Percentiles rank a stretch among this genome's conserved stretches.
Conservation (phyloP, 1,140 invertebrate species). For the Anastrepha obliqua region DNA sequence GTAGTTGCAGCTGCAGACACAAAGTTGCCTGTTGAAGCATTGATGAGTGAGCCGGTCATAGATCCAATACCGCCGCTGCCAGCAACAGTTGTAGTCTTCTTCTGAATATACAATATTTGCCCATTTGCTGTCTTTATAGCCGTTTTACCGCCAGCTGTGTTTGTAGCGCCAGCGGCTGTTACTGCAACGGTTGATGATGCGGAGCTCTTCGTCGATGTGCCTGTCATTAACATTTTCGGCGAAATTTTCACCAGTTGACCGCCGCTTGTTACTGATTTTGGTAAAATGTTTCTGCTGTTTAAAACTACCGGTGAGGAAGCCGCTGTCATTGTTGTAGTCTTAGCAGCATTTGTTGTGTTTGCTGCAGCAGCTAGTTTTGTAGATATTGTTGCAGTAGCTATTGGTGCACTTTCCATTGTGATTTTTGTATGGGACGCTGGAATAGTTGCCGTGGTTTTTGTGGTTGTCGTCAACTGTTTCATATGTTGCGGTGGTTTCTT, state of each 20-base stretch:
- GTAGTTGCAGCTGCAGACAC: not conserved
- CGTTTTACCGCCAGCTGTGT: constrained; percentile 45
- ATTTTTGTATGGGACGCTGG: constrained; percentile 26
- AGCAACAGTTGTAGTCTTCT: constrained; percentile 4
- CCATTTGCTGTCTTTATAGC: constrained; percentile 57
- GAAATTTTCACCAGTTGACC: constrained; percentile 53
- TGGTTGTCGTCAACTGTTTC: constrained; percentile 4
- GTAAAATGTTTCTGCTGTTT: constrained; percentile 56
- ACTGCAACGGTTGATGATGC: not conserved
- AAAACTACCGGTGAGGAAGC: constrained; percentile 43
- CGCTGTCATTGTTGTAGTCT: constrained; percentile 1
- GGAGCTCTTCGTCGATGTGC: constrained; percentile 7
- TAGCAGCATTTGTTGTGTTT: not conserved
- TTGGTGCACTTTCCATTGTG: constrained; percentile 60
- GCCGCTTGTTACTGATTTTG: constrained; percentile 33
- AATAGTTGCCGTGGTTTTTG: constrained; percentile 51
- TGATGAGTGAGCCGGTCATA: not conserved
- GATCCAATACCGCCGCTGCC: constrained; percentile 40
- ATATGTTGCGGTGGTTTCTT: constrained; percentile 61
- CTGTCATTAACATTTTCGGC: constrained; percentile 38
- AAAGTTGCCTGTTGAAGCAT: not conserved
- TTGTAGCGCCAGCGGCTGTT: not conserved
- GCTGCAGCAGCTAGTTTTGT: not conserved
- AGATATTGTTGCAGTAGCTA: constrained; percentile 52
- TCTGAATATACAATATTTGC: constrained; percentile 58